phyloP scores from a whole-genome alignment of 92 coral and sea anemone species.

The Porites divaricata region DNA sequence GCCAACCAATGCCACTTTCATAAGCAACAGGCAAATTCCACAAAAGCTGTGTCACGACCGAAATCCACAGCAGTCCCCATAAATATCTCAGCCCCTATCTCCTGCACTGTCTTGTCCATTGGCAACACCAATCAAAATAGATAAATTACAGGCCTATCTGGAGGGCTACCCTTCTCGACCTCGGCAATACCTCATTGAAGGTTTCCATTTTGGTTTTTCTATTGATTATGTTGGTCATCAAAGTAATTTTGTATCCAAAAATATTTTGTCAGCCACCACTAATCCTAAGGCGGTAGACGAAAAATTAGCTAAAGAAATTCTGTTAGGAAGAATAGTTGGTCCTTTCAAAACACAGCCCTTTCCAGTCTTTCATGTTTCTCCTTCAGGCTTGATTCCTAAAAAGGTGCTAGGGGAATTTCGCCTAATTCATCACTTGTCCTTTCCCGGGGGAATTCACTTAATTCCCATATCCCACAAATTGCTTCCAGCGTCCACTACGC shows the following conservation, averaged over 20 bases:
- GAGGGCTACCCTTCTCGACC: background rate
- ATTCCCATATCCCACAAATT: background rate
- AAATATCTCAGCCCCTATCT: too few species aligned
- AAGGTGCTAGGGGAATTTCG: background rate
- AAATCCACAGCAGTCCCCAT: background rate
- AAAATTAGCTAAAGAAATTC: too few species aligned
- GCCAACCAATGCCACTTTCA: background rate
- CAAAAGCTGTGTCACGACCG: too few species aligned
- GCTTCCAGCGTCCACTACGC: slow-evolving; percentile 6
- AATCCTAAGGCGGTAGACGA: too few species aligned
- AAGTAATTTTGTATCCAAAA: background rate
- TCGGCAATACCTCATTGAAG: background rate
- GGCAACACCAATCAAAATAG: slow-evolving; percentile 12
- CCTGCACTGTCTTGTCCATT: background rate
- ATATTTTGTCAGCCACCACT: background rate
- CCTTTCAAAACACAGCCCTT: slow-evolving; percentile 2
- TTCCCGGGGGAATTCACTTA: background rate
- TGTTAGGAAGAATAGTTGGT: too few species aligned
- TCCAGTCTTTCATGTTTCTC: slow-evolving; percentile 9
- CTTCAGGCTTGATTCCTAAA: background rate
- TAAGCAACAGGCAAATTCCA: background rate
- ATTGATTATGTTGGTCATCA: background rate
- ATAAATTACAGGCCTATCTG: background rate
- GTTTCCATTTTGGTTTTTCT: background rate
- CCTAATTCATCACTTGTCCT: background rate